These are phyloP conservation scores for Nymphicus hollandicus DNA, from an alignment of 2,113 vertebrate genomes.

Conservation along the genomic window DNA sequence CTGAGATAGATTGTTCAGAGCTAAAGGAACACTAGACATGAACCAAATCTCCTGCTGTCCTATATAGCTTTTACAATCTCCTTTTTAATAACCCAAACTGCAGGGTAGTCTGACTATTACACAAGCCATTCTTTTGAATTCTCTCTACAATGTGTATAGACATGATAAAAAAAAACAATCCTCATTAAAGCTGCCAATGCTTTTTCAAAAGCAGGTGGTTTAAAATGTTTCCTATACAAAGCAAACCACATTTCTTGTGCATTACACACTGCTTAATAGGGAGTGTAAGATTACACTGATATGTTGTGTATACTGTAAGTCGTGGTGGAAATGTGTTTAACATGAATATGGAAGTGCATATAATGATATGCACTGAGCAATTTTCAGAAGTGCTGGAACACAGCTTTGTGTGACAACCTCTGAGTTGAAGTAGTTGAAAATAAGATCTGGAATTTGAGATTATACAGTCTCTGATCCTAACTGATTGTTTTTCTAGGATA, in stretches of 20 bases:
- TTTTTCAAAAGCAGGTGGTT: conserved; percentile 63
- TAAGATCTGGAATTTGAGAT: conserved; percentile 67
- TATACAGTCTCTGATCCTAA: conserved; percentile 45
- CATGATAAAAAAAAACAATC: conserved; percentile 65
- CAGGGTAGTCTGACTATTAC: conserved; percentile 61
- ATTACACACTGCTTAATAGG: conserved; percentile 51
- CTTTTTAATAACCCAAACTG: conserved; percentile 69
- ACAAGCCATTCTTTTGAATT: conserved; percentile 59
- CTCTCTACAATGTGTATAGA: conserved; percentile 46
- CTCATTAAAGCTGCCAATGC: conserved; percentile 70
- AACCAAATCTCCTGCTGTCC: conserved; percentile 72
- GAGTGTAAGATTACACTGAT: conserved; percentile 33
- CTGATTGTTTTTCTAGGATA: conserved; percentile 59
- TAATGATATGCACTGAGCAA: conserved; percentile 38
- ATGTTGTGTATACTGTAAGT: conserved; percentile 52
- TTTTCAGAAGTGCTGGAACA: conserved; percentile 50
- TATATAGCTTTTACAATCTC: conserved; percentile 70
- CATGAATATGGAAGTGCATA: conserved; percentile 58
- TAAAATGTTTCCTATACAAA: conserved; percentile 54
- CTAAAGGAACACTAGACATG: conserved; percentile 60
- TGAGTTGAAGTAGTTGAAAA: conserved; percentile 41
- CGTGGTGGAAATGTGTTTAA: conserved; percentile 50
- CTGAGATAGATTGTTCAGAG: conserved; percentile 67
- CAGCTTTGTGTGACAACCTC: conserved; percentile 41
- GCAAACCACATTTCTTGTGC: conserved; percentile 46